These are phyloP conservation scores for Cheirogaleus major DNA, from an alignment of 2,797 vertebrate species.

Conservation along the genomic window DNA sequence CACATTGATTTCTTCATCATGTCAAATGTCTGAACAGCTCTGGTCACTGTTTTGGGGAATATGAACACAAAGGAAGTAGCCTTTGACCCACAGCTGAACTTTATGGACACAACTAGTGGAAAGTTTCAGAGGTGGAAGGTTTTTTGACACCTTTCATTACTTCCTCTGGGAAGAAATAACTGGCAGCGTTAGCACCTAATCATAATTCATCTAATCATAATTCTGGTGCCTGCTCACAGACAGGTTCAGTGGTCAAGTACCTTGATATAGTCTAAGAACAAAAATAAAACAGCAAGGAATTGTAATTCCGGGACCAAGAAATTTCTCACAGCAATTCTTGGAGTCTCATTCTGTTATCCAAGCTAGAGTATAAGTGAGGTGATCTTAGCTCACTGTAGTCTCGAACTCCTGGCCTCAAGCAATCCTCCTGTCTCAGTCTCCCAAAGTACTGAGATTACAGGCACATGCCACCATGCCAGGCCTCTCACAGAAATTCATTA, in stretches of 20 bases:
- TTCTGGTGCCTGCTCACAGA: background rate
- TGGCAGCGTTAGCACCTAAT: background rate
- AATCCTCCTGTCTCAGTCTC: background rate
- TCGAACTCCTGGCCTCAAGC: background rate
- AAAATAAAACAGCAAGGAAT: background rate
- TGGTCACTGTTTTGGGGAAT: background rate
- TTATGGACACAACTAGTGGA: background rate
- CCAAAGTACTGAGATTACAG: background rate
- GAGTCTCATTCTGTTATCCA: background rate
- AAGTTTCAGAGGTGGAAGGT: background rate
- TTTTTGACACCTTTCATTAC: constrained; percentile 15
- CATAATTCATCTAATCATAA: background rate
- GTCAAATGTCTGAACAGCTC: background rate
- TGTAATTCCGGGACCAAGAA: background rate
- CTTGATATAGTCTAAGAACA: background rate
- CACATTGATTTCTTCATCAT: background rate
- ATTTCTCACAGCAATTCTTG: constrained; percentile 40
- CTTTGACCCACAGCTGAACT: background rate
- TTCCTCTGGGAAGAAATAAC: constrained; percentile 42
- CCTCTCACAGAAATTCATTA: constrained; percentile 44
- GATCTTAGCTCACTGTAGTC: background rate
- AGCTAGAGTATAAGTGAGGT: background rate
- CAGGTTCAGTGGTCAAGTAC: background rate
- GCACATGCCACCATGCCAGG: background rate
- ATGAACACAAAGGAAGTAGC: background rate